Conservation (phyloP, 2,113 vertebrate species). For the Verasper variegatus region DNA sequence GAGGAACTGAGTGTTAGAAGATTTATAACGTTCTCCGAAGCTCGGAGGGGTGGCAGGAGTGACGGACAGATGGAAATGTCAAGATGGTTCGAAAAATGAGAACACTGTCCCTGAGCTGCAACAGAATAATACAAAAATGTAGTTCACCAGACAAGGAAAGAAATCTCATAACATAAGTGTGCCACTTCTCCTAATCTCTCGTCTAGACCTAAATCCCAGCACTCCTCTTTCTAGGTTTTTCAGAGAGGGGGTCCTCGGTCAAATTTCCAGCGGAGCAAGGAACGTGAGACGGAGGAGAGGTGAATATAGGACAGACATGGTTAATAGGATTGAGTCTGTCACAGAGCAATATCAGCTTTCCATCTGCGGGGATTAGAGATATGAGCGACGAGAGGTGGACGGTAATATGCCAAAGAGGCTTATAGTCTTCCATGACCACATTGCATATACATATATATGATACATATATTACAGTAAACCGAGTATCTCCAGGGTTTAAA, state of each 20-base stretch:
- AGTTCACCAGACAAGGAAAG: slow-evolving; percentile 26
- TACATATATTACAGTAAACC: slow-evolving; percentile 31
- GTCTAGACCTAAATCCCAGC: slow-evolving; percentile 57
- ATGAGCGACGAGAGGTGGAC: slow-evolving; percentile 62
- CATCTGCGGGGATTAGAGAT: slow-evolving; percentile 77
- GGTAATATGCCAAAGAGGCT: slow-evolving; percentile 76
- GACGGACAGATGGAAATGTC: slow-evolving; percentile 38
- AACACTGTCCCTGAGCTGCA: slow-evolving; percentile 1
- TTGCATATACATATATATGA: slow-evolving; percentile 35
- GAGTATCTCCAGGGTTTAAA: slow-evolving; percentile 24
- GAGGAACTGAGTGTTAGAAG: slow-evolving; percentile 28
- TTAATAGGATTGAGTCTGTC: slow-evolving; percentile 78
- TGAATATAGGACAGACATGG: slow-evolving; percentile 72
- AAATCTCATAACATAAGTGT: slow-evolving; percentile 28
- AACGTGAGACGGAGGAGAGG: slow-evolving; percentile 35
- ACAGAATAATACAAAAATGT: slow-evolving; percentile 26
- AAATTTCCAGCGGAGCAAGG: slow-evolving; percentile 32
- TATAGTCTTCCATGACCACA: slow-evolving; percentile 47
- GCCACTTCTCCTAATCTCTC: slow-evolving; percentile 52
- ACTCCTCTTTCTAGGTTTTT: slow-evolving; percentile 38
- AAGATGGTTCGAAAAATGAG: slow-evolving; percentile 3
- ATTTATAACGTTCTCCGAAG: slow-evolving; percentile 21
- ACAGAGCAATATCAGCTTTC: slow-evolving; percentile 77
- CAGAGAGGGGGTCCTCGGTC: slow-evolving; percentile 12
- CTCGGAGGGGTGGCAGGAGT: neutral